Base-by-base conservation (phyloP, 2,797 vertebrate species). In the Craterocephalus amniculus region DNA sequence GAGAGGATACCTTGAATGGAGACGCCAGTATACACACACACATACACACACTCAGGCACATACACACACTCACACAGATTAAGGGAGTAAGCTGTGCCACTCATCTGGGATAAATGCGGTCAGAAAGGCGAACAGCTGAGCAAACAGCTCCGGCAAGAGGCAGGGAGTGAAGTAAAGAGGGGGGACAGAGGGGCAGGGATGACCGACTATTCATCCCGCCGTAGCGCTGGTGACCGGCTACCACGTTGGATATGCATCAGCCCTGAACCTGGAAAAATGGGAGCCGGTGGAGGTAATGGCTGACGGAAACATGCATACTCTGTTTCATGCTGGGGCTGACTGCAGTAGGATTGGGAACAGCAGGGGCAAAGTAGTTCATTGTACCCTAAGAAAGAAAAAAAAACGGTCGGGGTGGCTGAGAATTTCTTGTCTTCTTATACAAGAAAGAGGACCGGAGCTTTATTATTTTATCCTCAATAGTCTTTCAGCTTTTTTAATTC, bases 21-120 rank as follows among this genome's bases (percentile, higher is more conserved):
- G 54, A 70, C 24, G 24, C 79, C 59, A 54, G 57, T 16, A 72
- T 4, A 68, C 67, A 72, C 31, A 69, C 56, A 71, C 16, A 6
- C 45, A 55, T 52, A 71, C 18, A 6, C 45, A 55, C 43, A 71
- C 73, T 40, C 59, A 68, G 32, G 45, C 26, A 45, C 73, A 45
- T 64, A 78, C 49, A 69, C 76, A 56, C 64, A 67, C 69, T 67
- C 70, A 32, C 84, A 74, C 69, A 90, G 91, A 93, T 93, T 92
- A 93, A 80, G 80, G 24, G 78, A 79, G 80, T 89, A 93, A 90
- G 76, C 89, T 85, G 87, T 24, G 67, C 76, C 71, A 79, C 83
- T 92, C 91, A 91, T 91, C 91, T 89, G 83, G 92, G 90, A 93
- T 93, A 90, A 92, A 93, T 89, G 89, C 67, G 81, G 88, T 91